Conservation (phyloP, 1,140 invertebrate species). For the Uloborus diversus region DNA sequence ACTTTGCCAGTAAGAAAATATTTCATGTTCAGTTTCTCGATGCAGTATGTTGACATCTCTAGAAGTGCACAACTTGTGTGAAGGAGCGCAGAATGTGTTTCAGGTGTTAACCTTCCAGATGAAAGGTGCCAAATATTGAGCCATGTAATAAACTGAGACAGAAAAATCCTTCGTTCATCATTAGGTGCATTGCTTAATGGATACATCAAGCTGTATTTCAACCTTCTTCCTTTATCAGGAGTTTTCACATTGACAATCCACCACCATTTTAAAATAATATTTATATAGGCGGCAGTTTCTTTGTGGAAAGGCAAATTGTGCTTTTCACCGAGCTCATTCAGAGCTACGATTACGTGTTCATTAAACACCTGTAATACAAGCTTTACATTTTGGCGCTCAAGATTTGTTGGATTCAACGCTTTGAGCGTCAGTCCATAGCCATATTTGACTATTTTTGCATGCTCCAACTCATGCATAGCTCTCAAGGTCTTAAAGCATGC, state of each 20-base stretch:
- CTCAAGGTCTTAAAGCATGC: constrained; percentile 2
- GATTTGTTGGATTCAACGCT: constrained; percentile 31
- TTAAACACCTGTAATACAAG: constrained; percentile 52
- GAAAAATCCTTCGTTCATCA: neutral
- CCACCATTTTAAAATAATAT: constrained; percentile 49
- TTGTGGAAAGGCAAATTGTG: neutral
- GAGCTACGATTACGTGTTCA: constrained; percentile 25
- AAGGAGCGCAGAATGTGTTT: neutral
- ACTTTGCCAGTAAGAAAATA: too few species aligned
- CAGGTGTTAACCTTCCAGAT: neutral
- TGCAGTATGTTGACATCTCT: constrained; percentile 31
- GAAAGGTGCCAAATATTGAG: neutral
- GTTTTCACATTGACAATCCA: too few species aligned
- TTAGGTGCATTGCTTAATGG: neutral
- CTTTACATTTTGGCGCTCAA: constrained; percentile 58
- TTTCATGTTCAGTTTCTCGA: constrained; percentile 35
- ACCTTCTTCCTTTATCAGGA: too few species aligned
- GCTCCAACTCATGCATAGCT: constrained; percentile 13
- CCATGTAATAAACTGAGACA: neutral
- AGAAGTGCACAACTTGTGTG: constrained; percentile 30
- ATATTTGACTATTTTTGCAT: constrained; percentile 31
- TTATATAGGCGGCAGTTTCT: constrained; percentile 40
- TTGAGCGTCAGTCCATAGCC: constrained; percentile 24
- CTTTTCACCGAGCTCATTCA: constrained; percentile 16
- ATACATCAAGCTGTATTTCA: neutral